Percentiles rank a stretch among this genome's conserved stretches.
These are phyloP conservation scores for Phrixothrix hirtus DNA, from an alignment of 2,888 invertebrate genomes.

Conservation along the genomic window DNA sequence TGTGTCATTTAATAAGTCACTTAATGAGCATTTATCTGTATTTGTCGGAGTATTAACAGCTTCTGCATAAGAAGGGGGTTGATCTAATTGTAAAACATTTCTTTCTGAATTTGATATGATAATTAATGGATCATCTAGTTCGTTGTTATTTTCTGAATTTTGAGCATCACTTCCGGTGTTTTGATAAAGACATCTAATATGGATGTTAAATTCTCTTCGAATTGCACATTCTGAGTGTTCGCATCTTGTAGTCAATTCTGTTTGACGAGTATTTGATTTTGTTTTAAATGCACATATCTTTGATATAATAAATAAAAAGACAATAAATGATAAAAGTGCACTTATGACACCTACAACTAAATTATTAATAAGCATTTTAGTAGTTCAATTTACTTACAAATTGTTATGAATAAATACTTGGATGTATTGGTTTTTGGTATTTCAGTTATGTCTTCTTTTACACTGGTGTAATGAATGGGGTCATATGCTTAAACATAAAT, in stretches of 20 bases:
- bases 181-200: constrained; percentile 15
- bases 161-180: not conserved
- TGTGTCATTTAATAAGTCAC: constrained; percentile 12
- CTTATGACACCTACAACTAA: constrained; percentile 47
- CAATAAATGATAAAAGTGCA: constrained; percentile 49
- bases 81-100: constrained; percentile 42
- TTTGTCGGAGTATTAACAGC: constrained; percentile 33
- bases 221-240: constrained; percentile 25
- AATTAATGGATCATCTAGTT: constrained; percentile 21
- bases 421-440: constrained; percentile 7
- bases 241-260: not conserved
- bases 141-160: constrained; percentile 12
- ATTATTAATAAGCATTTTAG: constrained; percentile 4
- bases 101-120: not conserved
- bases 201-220: constrained; percentile 14
- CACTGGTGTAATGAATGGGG: constrained; percentile 4
- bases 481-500: constrained; percentile 13
- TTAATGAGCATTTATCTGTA: constrained; percentile 8
- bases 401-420: constrained; percentile 47
- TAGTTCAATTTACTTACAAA: constrained; percentile 45
- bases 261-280: constrained; percentile 34
- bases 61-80: constrained; percentile 51
- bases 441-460: not conserved
- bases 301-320: constrained; percentile 50
- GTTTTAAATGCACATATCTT: constrained; percentile 51